Conservation (phyloP, 1,140 invertebrate species). For the Ceratosolen solmsi region DNA sequence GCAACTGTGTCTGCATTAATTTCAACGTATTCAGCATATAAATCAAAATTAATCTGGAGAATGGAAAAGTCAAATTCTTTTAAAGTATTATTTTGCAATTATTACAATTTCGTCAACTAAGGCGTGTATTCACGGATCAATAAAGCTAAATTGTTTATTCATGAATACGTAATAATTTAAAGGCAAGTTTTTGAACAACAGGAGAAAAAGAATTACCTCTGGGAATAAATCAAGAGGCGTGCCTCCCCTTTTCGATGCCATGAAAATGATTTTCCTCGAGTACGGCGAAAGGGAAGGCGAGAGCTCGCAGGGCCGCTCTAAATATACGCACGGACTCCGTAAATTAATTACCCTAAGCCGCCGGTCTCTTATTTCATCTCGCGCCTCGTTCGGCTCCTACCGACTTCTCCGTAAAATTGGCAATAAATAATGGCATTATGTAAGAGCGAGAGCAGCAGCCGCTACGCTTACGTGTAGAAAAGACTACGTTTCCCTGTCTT, state of each 20-base stretch:
- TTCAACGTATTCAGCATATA: too few relatives aligned
- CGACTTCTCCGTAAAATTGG: slow-evolving; percentile 53
- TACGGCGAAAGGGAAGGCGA: not conserved
- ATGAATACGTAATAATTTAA: slow-evolving; percentile 37
- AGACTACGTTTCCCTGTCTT: not conserved
- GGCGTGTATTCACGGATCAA: not conserved
- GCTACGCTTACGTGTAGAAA: slow-evolving; percentile 21
- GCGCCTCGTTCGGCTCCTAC: slow-evolving; percentile 3
- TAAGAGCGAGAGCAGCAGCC: slow-evolving; percentile 31
- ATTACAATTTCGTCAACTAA: not conserved
- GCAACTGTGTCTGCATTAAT: too few relatives aligned
- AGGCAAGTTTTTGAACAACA: not conserved
- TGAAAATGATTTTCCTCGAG: slow-evolving; percentile 38
- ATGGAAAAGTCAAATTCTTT: too few relatives aligned
- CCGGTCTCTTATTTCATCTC: slow-evolving; percentile 46
- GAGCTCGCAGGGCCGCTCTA: not conserved
- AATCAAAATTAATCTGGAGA: too few relatives aligned
- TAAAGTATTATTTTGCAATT: too few relatives aligned
- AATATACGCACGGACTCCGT: slow-evolving; percentile 49
- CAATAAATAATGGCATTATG: slow-evolving; percentile 67
- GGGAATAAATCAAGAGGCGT: slow-evolving; percentile 36
- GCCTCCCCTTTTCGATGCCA: slow-evolving; percentile 3
- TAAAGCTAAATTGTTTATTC: slow-evolving; percentile 25
- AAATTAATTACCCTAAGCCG: slow-evolving; percentile 64
- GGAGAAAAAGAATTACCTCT: slow-evolving; percentile 9